Percentiles rank a stretch among this genome's conserved stretches.
These are phyloP conservation scores for Garrulus glandarius DNA, from an alignment of 2,797 vertebrate species.

Conservation along the genomic window DNA sequence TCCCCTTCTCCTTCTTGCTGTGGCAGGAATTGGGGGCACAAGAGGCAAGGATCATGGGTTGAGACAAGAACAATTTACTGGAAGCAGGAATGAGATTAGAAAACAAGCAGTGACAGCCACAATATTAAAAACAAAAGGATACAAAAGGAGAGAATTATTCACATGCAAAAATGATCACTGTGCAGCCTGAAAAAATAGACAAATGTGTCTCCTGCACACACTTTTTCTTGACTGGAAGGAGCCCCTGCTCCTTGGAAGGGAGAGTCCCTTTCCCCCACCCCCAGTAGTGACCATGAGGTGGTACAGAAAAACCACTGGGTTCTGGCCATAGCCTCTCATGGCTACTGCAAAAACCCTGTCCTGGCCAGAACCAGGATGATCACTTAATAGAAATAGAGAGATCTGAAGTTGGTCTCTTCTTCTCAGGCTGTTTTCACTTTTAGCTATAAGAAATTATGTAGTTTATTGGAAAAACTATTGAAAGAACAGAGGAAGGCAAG, in stretches of 20 bases:
- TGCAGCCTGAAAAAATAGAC: fast-evolving
- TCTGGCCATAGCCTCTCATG: background rate
- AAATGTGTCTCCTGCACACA: fast-evolving
- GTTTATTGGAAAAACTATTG: background rate
- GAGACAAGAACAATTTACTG: background rate
- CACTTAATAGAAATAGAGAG: background rate
- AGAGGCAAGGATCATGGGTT: background rate
- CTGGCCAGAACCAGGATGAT: too few species aligned
- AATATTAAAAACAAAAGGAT: background rate
- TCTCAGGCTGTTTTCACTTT: background rate
- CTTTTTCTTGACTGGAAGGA: background rate
- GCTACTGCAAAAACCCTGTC: background rate
- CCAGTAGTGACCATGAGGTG: fast-evolving
- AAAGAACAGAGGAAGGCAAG: background rate
- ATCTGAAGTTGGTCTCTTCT: background rate
- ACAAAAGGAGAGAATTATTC: background rate
- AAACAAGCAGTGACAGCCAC: background rate
- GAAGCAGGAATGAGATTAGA: background rate
- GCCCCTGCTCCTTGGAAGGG: background rate
- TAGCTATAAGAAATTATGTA: background rate
- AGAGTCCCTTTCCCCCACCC: background rate
- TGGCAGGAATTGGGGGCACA: background rate
- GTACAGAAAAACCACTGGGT: background rate
- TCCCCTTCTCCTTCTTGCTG: background rate
- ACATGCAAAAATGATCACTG: background rate